Evolutionary conservation across 2,113 vertebrate genomes (phyloP).

Genomic region (Entelurus aequoreus): DNA sequence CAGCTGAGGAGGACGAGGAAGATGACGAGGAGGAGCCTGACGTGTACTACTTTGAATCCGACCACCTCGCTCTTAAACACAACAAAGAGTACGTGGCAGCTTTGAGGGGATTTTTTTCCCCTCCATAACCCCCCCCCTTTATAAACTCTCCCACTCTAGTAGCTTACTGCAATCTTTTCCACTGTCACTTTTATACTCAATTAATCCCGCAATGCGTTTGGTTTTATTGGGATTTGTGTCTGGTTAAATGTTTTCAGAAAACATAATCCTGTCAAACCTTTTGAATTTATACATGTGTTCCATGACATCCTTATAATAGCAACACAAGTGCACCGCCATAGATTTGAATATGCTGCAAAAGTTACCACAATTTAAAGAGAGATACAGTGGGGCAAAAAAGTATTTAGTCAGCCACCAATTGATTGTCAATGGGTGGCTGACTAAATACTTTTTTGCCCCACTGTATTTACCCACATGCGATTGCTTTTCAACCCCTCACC

Average conservation of each 20-base stretch:
- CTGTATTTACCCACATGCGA: too few species aligned
- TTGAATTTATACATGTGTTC: too few species aligned
- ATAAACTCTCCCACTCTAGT: conserved; percentile 16
- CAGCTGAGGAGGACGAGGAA: conserved; percentile 74
- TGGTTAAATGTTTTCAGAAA: background rate
- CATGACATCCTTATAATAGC: too few species aligned
- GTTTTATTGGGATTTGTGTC: conserved; percentile 2
- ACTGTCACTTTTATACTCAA: conserved; percentile 3
- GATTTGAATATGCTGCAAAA: too few species aligned
- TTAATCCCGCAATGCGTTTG: conserved; percentile 1
- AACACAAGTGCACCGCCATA: too few species aligned
- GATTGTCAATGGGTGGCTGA: too few species aligned
- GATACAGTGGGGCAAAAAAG: too few species aligned
- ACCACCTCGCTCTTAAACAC: conserved; percentile 99
- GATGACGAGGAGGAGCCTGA: conserved; percentile 94
- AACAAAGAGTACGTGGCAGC: conserved; percentile 98
- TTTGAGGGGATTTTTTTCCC: conserved; percentile 15
- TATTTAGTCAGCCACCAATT: too few species aligned
- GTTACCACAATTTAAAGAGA: too few species aligned
- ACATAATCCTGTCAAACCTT: background rate
- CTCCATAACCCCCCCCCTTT: background rate
- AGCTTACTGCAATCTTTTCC: conserved; percentile 21
- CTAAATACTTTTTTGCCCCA: too few species aligned
- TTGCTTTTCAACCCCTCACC: too few species aligned
- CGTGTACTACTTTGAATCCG: conserved; percentile 99